Conservation (phyloP, 2,113 vertebrate species). For the Todiramphus saurophagus region DNA sequence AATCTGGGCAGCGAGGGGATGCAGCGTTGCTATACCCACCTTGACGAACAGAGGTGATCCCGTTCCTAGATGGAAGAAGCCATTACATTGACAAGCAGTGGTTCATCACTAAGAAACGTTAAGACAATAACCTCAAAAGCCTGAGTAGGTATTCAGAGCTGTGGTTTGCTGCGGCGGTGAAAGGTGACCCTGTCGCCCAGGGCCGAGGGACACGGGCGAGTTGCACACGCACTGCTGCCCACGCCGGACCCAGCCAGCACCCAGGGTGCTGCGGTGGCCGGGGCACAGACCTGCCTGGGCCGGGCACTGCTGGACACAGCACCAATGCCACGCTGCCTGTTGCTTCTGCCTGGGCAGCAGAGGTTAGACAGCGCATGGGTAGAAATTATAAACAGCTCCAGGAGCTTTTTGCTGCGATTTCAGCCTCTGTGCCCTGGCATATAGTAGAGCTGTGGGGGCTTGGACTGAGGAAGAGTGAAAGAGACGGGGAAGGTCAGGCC, state of each 20-base stretch:
- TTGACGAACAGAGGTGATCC: background rate
- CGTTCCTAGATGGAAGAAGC: background rate
- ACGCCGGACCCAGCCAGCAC: too few relatives aligned
- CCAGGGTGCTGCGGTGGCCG: too few relatives aligned
- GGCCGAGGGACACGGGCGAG: too few relatives aligned
- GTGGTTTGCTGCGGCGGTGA: background rate
- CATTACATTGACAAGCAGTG: background rate
- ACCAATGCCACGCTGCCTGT: too few relatives aligned
- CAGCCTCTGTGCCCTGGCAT: accelerated
- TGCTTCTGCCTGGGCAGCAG: background rate
- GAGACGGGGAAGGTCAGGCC: background rate
- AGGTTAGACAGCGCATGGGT: accelerated
- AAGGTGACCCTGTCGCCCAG: background rate
- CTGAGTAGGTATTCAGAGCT: background rate
- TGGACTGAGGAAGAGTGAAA: accelerated
- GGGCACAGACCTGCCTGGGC: accelerated
- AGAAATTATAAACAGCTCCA: background rate
- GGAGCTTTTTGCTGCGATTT: background rate
- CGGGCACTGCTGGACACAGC: too few relatives aligned
- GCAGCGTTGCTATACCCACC: background rate
- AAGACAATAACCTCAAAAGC: background rate
- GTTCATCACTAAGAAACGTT: background rate
- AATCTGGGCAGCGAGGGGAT: background rate
- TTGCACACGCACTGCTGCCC: too few relatives aligned
- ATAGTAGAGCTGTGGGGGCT: accelerated